Evolutionary conservation across 2,888 invertebrate genomes (phyloP).

Genomic region (Hirtodrosophila duncani): DNA sequence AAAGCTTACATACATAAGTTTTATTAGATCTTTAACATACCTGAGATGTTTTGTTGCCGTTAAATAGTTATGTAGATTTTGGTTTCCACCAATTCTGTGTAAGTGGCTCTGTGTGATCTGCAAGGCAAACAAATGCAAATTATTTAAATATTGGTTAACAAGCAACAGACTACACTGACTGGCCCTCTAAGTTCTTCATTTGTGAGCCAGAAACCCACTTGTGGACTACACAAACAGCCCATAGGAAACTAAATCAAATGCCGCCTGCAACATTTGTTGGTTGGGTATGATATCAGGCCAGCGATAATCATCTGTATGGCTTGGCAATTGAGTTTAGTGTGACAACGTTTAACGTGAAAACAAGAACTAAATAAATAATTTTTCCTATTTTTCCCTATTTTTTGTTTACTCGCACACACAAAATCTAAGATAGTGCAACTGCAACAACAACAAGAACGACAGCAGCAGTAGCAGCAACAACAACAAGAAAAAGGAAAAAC

Average conservation of each 20-base stretch:
- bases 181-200: constrained; percentile 5
- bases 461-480: neutral
- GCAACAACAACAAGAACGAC: constrained; percentile 7
- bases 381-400: constrained; percentile 41
- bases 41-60: constrained; percentile 31
- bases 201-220: constrained; percentile 66
- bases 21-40: constrained; percentile 23
- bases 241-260: constrained; percentile 39
- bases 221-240: too few relatives aligned
- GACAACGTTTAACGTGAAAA: constrained; percentile 71
- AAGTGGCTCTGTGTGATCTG: constrained; percentile 44
- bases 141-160: constrained; percentile 57
- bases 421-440: constrained; percentile 41
- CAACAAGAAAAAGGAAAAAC: constrained; percentile 5
- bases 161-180: constrained; percentile 23
- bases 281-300: constrained; percentile 14
- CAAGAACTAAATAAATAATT: constrained; percentile 70
- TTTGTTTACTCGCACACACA: too few relatives aligned
- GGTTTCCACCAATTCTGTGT: constrained; percentile 6
- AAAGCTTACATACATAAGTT: neutral
- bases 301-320: constrained; percentile 38
- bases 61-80: constrained; percentile 16
- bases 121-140: constrained; percentile 61
- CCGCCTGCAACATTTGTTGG: neutral
- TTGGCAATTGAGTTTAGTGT: constrained; percentile 65